These are phyloP conservation scores for Acrocera orbiculus DNA, from an alignment of 2,888 invertebrate genomes.

Conservation along the genomic window DNA sequence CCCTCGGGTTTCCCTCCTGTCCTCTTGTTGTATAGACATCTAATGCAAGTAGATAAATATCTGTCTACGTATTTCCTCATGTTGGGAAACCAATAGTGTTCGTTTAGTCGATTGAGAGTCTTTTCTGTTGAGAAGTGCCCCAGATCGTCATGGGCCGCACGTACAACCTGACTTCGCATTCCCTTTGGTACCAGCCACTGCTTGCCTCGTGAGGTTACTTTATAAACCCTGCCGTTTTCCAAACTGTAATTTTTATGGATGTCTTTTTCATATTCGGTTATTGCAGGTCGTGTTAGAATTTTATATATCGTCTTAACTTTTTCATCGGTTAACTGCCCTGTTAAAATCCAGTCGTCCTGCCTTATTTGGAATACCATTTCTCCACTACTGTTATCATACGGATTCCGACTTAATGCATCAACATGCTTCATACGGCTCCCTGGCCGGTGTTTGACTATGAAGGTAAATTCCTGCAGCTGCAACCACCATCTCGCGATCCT, in stretches of 20 bases:
- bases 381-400: too few species aligned
- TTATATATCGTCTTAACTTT: too few species aligned
- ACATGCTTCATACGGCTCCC: conserved; percentile 1
- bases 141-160: conserved; percentile 9
- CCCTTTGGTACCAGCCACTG: conserved; percentile 10
- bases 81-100: conserved; percentile 24
- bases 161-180: conserved; percentile 6
- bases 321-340: too few species aligned
- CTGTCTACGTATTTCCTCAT: conserved; percentile 21
- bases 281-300: too few species aligned
- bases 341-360: too few species aligned
- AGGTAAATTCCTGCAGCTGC: conserved; percentile 3
- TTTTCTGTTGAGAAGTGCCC: conserved; percentile 12
- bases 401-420: not conserved
- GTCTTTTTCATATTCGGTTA: too few species aligned
- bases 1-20: conserved; percentile 16
- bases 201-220: too few species aligned
- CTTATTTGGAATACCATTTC: too few species aligned
- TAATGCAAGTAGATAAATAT: conserved; percentile 17
- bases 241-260: too few species aligned
- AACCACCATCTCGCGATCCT: conserved; percentile 5
- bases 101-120: conserved; percentile 14
- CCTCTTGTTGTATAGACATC: conserved; percentile 22
- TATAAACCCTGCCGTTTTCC: too few species aligned
- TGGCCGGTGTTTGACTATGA: not conserved